Conservation (phyloP, 2,113 vertebrate species). For the Pseudois nayaur region DNA sequence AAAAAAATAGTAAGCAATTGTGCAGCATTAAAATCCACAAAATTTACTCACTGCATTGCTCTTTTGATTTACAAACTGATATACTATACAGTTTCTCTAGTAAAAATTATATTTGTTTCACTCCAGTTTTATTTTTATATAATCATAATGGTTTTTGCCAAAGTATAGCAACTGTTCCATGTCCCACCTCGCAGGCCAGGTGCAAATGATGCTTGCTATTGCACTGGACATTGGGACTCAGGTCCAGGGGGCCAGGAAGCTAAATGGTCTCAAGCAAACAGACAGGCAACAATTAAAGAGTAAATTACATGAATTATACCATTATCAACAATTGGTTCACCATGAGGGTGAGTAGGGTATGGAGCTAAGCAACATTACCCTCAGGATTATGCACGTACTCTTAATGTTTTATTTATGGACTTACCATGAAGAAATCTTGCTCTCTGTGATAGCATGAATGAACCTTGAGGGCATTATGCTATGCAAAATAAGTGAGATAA, state of each 20-base stretch:
- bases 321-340: neutral
- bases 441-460: neutral
- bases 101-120: neutral
- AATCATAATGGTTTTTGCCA: neutral
- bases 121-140: neutral
- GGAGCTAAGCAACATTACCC: neutral
- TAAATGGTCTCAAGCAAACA: neutral
- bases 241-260: rapidly evolving
- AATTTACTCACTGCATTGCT: neutral
- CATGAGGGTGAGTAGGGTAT: neutral
- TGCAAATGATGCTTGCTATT: neutral
- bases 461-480: neutral
- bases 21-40: neutral
- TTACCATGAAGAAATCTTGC: neutral
- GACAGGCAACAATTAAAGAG: no score
- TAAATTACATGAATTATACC: neutral
- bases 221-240: neutral
- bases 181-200: neutral
- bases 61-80: neutral
- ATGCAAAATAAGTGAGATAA: neutral
- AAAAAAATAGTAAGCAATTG: neutral
- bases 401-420: neutral
- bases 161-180: neutral
- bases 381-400: neutral
- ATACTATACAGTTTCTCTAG: neutral